A percentile compares a stretch with the other conserved stretches of the same genome.
These are phyloP conservation scores for Buathra laborator DNA, from an alignment of 2,888 invertebrate genomes.

Conservation along the genomic window DNA sequence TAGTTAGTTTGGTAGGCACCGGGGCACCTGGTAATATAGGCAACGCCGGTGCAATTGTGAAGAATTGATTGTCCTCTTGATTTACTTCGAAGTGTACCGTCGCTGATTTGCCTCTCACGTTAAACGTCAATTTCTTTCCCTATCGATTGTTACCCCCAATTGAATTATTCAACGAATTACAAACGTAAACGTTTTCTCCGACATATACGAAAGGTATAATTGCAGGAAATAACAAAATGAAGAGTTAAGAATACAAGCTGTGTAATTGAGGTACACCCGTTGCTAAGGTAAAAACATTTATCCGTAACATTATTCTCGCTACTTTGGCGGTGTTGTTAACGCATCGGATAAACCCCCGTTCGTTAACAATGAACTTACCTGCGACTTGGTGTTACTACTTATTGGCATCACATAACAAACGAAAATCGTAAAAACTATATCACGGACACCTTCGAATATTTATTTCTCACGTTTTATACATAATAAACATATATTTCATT, in stretches of 20 bases:
- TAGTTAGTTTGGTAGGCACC: slow-evolving; percentile 80
- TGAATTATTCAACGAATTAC: neutral
- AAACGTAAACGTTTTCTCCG: neutral
- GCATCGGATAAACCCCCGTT: too few species aligned
- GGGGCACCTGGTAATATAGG: slow-evolving; percentile 82
- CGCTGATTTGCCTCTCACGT: slow-evolving; percentile 79
- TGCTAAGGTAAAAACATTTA: neutral
- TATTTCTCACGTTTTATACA: neutral
- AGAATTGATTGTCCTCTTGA: slow-evolving; percentile 77
- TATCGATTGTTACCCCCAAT: slow-evolving; percentile 52
- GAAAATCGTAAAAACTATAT: slow-evolving; percentile 47
- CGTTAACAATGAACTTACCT: slow-evolving; percentile 69
- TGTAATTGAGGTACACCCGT: neutral
- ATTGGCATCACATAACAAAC: slow-evolving; percentile 83
- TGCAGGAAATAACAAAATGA: too few species aligned
- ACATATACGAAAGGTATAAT: too few species aligned
- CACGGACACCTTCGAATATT: slow-evolving; percentile 48
- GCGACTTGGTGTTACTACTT: slow-evolving; percentile 77
- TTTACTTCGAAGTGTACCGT: slow-evolving; percentile 72
- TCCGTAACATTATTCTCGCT: neutral
- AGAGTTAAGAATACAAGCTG: neutral
- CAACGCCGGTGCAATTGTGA: slow-evolving; percentile 83
- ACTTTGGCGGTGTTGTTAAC: too few species aligned
- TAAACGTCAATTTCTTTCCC: slow-evolving; percentile 78
- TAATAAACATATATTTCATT: neutral